Base-by-base conservation (phyloP, 2,797 vertebrate species). In the Pseudomugil tenellus region DNA sequence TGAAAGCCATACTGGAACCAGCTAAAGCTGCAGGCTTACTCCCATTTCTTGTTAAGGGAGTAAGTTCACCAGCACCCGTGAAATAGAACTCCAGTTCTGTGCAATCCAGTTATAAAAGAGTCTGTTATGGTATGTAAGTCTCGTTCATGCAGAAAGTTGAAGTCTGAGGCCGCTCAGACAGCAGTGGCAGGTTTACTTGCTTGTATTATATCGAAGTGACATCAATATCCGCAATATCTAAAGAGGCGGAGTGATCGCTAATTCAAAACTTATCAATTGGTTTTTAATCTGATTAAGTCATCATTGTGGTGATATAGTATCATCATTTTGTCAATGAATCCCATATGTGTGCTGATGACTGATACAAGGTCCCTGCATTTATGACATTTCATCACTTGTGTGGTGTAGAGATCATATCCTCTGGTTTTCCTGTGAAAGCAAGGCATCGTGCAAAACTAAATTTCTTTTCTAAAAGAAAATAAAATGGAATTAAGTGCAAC, bases 141-240 rank as follows among this genome's bases (percentile, higher is more conserved):
- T 81, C 84, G 74, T 67, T 91, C 88, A 81, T 85, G 88, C 86
- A 87, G 86, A 84, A 91, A 87, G 88, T 77, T 79, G 77, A 77
- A 86, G 65, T 79, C 58, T 56, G 35, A 65, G 49, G 71, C 51
- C 39, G 63, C 66, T 80, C 56, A 8, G 62, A 49, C 57, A 48
- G 70, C 77, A 19, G 73, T 49, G 73, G 76, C 75, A 70, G 81
- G 69, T 82, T 83, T 76, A 84, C 74, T 81, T 77, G 67, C 80
- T 79, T 78, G 80, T 76, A 39, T 72, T 51, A 7, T 67, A 78
- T 81, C 67, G 77, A 87, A 90, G 77, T 65, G 79, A 85, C 73
- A 72, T 51, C 37, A 83, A 89, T 79, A 79, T 75, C 59, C 67
- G 52, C 65, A n/a, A n/a, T n/a, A n/a, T n/a, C 11, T 6, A 60